Percentiles rank a stretch among this genome's conserved stretches.
Evolutionary conservation across 2,113 vertebrate species (phyloP).

Genomic region (Gulo gulo): DNA sequence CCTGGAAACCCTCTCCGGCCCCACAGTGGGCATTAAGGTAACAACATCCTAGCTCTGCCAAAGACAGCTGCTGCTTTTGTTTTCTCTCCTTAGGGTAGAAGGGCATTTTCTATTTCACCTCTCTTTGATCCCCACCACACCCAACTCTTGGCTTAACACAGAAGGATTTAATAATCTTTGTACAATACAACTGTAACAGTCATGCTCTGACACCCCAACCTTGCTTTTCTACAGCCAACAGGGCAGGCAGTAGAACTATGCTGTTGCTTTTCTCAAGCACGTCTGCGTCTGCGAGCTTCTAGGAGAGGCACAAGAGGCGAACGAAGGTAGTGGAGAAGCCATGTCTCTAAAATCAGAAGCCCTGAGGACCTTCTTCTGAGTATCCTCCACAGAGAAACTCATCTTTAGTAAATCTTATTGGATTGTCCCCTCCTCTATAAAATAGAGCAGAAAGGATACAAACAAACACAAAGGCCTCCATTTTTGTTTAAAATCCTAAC

Average conservation of each 20-base stretch:
- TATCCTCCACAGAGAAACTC: background rate
- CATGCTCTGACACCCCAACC: background rate
- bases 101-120: background rate
- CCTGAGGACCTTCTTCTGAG: background rate
- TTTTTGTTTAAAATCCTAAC: constrained; percentile 1
- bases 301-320: background rate
- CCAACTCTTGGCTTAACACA: background rate
- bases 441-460: background rate
- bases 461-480: background rate
- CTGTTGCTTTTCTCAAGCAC: background rate
- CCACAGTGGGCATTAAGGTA: background rate
- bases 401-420: background rate
- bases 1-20: background rate
- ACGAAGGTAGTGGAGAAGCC: background rate
- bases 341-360: background rate
- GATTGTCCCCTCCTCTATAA: background rate
- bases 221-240: background rate
- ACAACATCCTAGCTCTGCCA: background rate
- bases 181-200: background rate
- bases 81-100: background rate
- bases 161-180: background rate
- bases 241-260: background rate
- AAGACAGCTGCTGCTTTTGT: background rate
- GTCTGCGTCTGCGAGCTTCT: background rate
- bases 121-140: background rate